A percentile compares a stretch with the other conserved stretches of the same genome.
phyloP scores from a whole-genome alignment of 2,113 vertebrate genomes.

The Epinephelus cyanopodus region DNA sequence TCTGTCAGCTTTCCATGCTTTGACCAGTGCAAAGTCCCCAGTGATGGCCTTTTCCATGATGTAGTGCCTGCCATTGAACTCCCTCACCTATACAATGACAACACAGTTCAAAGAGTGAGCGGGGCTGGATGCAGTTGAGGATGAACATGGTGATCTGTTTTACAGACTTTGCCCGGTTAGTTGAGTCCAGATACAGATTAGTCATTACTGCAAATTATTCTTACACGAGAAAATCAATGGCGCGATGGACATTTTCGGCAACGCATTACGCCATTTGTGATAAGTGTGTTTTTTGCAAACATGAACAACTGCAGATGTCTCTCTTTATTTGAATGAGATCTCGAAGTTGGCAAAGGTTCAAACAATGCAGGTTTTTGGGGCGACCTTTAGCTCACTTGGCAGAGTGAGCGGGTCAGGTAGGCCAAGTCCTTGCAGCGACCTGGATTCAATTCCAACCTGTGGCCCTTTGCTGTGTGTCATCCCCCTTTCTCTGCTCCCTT shows the following conservation, averaged over 20 bases:
- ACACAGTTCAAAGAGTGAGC: not conserved
- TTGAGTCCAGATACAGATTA: not conserved
- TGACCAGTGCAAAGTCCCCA: conserved; percentile 95
- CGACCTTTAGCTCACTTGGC: too few relatives aligned
- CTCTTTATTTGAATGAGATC: not conserved
- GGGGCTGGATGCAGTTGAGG: not conserved
- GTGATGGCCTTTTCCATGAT: conserved; percentile 96
- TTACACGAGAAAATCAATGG: not conserved
- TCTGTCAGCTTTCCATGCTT: conserved; percentile 97
- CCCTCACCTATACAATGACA: conserved; percentile 86
- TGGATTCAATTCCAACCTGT: too few relatives aligned
- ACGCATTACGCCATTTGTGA: not conserved
- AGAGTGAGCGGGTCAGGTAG: too few relatives aligned
- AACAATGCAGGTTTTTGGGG: not conserved
- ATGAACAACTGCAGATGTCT: not conserved
- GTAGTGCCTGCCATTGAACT: conserved; percentile 92
- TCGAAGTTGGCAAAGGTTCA: too few relatives aligned
- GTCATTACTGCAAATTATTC: not conserved
- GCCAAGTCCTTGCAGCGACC: too few relatives aligned
- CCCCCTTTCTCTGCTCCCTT: too few relatives aligned
- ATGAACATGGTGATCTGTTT: not conserved
- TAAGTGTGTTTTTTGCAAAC: not conserved
- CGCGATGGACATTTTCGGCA: too few relatives aligned
- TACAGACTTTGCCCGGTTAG: not conserved
- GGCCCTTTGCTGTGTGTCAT: too few relatives aligned